These are phyloP conservation scores for Zaprionus tsacasi DNA, from an alignment of 1,140 invertebrate genomes.

Conservation along the genomic window DNA sequence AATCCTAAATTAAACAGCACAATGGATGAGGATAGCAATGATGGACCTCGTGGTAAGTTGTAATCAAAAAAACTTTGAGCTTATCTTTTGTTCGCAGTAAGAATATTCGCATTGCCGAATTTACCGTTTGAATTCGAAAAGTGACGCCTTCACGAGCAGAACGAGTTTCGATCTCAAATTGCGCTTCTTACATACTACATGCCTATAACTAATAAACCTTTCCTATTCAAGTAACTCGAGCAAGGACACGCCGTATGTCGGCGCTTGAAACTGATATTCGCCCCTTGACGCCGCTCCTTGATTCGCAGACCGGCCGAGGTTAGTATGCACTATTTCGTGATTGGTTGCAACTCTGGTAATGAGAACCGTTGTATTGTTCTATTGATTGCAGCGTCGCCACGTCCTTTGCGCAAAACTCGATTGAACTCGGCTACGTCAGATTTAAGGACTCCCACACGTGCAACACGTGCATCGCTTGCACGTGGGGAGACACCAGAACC, in stretches of 20 bases:
- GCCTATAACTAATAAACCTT: not conserved
- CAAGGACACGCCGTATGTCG: constrained; percentile 61
- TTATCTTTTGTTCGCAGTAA: not conserved
- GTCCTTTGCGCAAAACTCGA: constrained; percentile 53
- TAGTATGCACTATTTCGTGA: constrained; percentile 17
- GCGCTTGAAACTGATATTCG: constrained; percentile 59
- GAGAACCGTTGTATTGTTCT: not conserved
- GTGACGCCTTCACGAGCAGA: constrained; percentile 10
- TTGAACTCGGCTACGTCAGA: constrained; percentile 61
- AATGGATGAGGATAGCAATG: constrained; percentile 40
- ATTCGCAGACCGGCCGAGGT: constrained; percentile 55
- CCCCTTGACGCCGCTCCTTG: constrained; percentile 61
- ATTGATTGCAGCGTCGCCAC: constrained; percentile 53
- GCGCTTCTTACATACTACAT: not conserved
- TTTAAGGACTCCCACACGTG: constrained; percentile 53
- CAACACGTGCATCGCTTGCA: constrained; percentile 51
- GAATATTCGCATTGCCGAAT: not conserved
- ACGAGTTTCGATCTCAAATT: too few species aligned
- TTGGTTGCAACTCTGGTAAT: not conserved
- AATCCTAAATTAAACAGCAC: not conserved
- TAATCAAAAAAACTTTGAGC: not conserved
- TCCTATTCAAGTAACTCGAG: constrained; percentile 61
- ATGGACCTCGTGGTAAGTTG: constrained; percentile 37
- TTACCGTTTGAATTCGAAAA: constrained; percentile 45
- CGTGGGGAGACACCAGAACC: constrained; percentile 41